Evolutionary conservation across 64 coral and sea anemone species (phyloP), one percentile per base, ranked within the genome.

Genomic region (Trachythela sp.): DNA sequence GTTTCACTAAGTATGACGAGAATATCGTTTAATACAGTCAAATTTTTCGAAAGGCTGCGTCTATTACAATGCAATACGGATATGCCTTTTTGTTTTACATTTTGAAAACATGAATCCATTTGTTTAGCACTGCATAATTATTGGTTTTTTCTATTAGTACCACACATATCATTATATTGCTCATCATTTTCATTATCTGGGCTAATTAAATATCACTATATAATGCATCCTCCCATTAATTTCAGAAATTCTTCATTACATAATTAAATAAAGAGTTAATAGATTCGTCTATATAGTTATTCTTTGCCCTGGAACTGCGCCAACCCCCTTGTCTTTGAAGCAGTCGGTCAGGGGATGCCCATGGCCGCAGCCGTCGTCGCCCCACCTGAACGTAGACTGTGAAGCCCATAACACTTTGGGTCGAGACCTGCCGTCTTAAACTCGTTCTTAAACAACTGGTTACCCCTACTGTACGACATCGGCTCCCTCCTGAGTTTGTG

Each of bases 51-150:
- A 39, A 93, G 85, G 70, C 92, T 93, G 26, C 92, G 48, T 83
- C 85, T 93, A 48, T 89, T 93, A 41, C 83, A 84, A 50, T 93
- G 92, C 32, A 89, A 64, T 31, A 92, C 38, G 52, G 91, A 93
- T n/a, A n/a, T n/a, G n/a, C n/a, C n/a, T n/a, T n/a, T n/a, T n/a
- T n/a, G n/a, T n/a, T n/a, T n/a, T n/a, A n/a, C n/a, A n/a, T n/a
- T n/a, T n/a, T n/a, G n/a, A n/a, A n/a, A n/a, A n/a, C n/a, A n/a
- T n/a, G n/a, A n/a, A n/a, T n/a, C n/a, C n/a, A n/a, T n/a, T n/a
- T n/a, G n/a, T n/a, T n/a, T n/a, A n/a, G n/a, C n/a, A n/a, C n/a
- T n/a, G n/a, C n/a, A n/a, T n/a, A n/a, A n/a, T n/a, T n/a, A n/a
- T n/a, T n/a, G n/a, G n/a, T n/a, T n/a, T n/a, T n/a, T n/a, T n/a